phyloP scores from a whole-genome alignment of 1,140 invertebrate species.

The Antheraea pernyi region DNA sequence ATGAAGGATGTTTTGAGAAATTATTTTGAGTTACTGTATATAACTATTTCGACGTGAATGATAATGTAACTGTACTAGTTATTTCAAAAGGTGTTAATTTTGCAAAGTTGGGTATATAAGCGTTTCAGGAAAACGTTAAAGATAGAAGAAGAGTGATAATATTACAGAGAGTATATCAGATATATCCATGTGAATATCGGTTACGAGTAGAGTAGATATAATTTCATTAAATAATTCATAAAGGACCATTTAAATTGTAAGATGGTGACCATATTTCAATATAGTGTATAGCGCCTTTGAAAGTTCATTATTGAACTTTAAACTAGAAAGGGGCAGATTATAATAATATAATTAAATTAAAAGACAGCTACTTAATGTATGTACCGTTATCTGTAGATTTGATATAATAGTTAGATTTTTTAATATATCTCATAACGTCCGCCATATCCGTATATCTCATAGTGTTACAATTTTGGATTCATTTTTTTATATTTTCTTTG shows the following conservation, averaged over 20 bases:
- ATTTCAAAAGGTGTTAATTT: background rate
- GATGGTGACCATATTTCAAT: background rate
- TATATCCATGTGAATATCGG: background rate
- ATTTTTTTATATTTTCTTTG: too few relatives aligned
- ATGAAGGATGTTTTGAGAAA: too few relatives aligned
- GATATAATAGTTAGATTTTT: background rate
- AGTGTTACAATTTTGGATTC: too few relatives aligned
- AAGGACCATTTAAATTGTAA: conserved; percentile 1
- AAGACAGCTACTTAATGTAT: background rate
- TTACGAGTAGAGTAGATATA: background rate
- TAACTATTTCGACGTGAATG: too few relatives aligned
- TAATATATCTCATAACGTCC: background rate
- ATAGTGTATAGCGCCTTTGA: background rate
- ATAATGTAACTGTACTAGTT: background rate
- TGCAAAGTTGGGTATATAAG: background rate
- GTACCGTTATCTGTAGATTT: background rate
- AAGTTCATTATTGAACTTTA: background rate
- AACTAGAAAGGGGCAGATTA: background rate
- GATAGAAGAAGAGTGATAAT: background rate
- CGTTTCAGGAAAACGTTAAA: background rate
- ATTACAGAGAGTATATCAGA: background rate
- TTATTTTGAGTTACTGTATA: too few relatives aligned
- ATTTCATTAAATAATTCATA: background rate
- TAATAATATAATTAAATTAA: background rate
- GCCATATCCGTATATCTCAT: too few relatives aligned